phyloP scores from a whole-genome alignment of 2,888 invertebrate genomes.

The Yponomeuta sedellus region DNA sequence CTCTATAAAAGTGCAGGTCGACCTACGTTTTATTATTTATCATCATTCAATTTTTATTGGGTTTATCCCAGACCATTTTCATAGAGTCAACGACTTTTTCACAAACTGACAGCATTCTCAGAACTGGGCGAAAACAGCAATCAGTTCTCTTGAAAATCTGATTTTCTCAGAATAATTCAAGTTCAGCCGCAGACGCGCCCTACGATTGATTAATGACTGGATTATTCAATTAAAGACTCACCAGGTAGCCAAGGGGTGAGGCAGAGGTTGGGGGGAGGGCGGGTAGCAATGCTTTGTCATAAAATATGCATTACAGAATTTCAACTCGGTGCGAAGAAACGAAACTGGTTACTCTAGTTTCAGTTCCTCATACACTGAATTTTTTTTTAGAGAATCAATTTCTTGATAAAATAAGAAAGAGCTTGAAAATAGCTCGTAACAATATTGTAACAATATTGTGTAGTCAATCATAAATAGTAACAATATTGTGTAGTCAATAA shows the following conservation, averaged over 20 bases:
- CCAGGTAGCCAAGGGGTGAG: constrained; percentile 53
- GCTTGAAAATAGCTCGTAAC: too few species aligned
- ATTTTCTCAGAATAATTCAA: constrained; percentile 63
- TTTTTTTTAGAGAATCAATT: too few species aligned
- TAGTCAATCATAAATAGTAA: too few species aligned
- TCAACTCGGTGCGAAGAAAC: neutral
- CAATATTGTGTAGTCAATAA: too few species aligned
- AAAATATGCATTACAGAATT: neutral
- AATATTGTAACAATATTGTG: too few species aligned
- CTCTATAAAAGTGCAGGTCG: too few species aligned
- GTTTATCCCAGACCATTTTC: too few species aligned
- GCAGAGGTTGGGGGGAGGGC: constrained; percentile 23
- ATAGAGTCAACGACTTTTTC: neutral
- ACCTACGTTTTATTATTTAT: too few species aligned
- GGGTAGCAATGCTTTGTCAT: constrained; percentile 14
- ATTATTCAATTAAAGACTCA: constrained; percentile 76
- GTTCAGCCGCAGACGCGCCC: constrained; percentile 65
- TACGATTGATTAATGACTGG: constrained; percentile 76
- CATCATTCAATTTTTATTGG: too few species aligned
- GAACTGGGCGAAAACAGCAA: constrained; percentile 9
- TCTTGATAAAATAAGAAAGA: too few species aligned
- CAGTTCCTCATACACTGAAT: too few species aligned
- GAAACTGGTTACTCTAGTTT: neutral
- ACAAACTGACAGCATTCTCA: neutral
- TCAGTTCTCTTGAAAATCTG: constrained; percentile 27